Percentiles rank a stretch among this genome's conserved stretches.
phyloP scores from a whole-genome alignment of 2,888 invertebrate genomes.

The Ctena decussata region DNA sequence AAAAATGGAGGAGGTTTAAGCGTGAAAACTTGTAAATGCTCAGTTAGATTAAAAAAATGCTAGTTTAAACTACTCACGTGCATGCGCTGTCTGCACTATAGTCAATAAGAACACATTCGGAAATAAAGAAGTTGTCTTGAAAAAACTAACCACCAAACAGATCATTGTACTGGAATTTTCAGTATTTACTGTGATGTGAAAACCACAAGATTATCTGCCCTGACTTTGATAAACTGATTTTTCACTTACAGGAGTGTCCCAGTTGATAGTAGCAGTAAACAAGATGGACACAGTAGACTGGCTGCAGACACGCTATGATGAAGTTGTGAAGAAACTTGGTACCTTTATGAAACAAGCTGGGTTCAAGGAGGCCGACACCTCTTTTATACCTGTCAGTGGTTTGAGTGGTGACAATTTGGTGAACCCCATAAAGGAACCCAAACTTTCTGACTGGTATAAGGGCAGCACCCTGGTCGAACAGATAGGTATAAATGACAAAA shows the following conservation, averaged over 20 bases:
- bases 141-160: too few relatives aligned
- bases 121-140: too few relatives aligned
- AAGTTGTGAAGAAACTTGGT: constrained; percentile 94
- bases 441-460: constrained; percentile 92
- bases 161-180: too few relatives aligned
- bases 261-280: constrained; percentile 98
- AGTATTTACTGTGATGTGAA: too few relatives aligned
- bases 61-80: too few relatives aligned
- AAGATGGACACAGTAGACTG: constrained; percentile 98
- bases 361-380: constrained; percentile 94
- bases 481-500: constrained; percentile 93
- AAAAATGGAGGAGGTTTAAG: too few relatives aligned
- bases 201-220: too few relatives aligned
- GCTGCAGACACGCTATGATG: constrained; percentile 96
- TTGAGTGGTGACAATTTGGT: constrained; percentile 97
- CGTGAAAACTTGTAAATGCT: too few relatives aligned
- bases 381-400: constrained; percentile 98
- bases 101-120: too few relatives aligned
- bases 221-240: too few relatives aligned
- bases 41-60: too few relatives aligned
- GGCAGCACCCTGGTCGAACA: constrained; percentile 95
- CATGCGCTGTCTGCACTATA: too few relatives aligned
- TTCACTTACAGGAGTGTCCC: constrained; percentile 95
- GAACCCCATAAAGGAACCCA: constrained; percentile 89
- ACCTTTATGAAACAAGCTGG: constrained; percentile 94